Percentiles rank a stretch among this genome's conserved stretches.
Conservation (phyloP, 2,888 invertebrate species). For the Biston stratarius region DNA sequence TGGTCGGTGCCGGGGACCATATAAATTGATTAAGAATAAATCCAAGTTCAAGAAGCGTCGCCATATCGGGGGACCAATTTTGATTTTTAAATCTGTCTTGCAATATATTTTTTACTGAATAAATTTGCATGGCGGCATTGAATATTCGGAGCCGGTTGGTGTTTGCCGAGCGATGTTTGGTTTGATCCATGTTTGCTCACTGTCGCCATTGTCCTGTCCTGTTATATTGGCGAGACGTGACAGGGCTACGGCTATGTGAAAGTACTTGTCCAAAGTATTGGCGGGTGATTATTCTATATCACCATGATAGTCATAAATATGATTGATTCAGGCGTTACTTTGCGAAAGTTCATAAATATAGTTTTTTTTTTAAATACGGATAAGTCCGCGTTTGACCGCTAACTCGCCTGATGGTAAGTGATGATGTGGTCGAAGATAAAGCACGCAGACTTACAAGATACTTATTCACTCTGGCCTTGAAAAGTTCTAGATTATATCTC, state of each 20-base stretch:
- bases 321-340: too few species aligned
- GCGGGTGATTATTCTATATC: neutral
- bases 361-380: too few species aligned
- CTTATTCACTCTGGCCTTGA: too few species aligned
- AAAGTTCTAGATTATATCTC: too few species aligned
- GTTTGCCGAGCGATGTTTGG: slow-evolving; percentile 69
- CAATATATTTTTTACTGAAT: slow-evolving; percentile 59
- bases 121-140: slow-evolving; percentile 64
- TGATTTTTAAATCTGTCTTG: slow-evolving; percentile 54
- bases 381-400: too few species aligned
- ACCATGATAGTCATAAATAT: neutral
- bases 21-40: slow-evolving; percentile 50
- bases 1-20: slow-evolving; percentile 37
- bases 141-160: slow-evolving; percentile 59
- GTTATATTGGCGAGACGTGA: slow-evolving; percentile 36
- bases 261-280: neutral
- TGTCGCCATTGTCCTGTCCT: slow-evolving; percentile 70
- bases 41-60: slow-evolving; percentile 47
- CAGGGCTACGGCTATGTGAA: slow-evolving; percentile 7
- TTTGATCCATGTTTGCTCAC: slow-evolving; percentile 69
- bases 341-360: too few species aligned
- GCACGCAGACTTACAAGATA: too few species aligned
- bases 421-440: too few species aligned
- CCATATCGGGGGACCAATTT: slow-evolving; percentile 53
- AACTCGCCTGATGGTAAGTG: too few species aligned